A percentile compares a stretch with the other conserved stretches of the same genome.
Conservation (phyloP, 2,113 vertebrate genomes). For the Callorhinus ursinus region DNA sequence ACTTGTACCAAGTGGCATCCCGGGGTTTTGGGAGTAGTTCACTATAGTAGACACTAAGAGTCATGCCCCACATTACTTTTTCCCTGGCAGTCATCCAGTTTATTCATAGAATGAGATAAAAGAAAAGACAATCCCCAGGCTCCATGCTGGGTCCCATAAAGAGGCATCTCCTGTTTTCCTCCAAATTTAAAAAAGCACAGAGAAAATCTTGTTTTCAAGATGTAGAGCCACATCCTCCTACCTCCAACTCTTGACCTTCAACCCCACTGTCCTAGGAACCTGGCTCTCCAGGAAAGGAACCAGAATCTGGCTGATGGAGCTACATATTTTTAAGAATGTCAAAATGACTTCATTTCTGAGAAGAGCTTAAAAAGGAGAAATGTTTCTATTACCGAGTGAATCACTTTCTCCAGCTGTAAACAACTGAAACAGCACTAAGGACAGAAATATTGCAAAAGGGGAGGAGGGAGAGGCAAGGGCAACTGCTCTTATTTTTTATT, state of each 20-base stretch:
- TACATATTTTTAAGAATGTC: constrained; percentile 18
- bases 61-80: neutral
- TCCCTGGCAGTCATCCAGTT: neutral
- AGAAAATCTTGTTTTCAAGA: neutral
- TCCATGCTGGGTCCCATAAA: neutral
- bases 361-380: neutral
- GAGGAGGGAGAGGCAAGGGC: neutral
- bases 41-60: neutral
- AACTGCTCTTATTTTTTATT: neutral
- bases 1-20: neutral
- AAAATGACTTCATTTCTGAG: neutral
- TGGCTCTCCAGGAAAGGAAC: neutral
- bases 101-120: constrained; percentile 45
- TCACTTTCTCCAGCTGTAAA: constrained; percentile 15
- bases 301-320: neutral
- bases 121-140: neutral
- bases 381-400: neutral
- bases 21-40: neutral
- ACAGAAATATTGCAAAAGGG: neutral
- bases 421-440: neutral
- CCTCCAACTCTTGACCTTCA: neutral
- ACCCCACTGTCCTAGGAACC: neutral
- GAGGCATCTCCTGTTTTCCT: neutral
- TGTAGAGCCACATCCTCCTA: neutral
- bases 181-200: neutral